Percentiles rank a stretch among this genome's conserved stretches.
Evolutionary conservation across 2,888 invertebrate genomes (phyloP).

Genomic region (Cheiracanthium punctorium): DNA sequence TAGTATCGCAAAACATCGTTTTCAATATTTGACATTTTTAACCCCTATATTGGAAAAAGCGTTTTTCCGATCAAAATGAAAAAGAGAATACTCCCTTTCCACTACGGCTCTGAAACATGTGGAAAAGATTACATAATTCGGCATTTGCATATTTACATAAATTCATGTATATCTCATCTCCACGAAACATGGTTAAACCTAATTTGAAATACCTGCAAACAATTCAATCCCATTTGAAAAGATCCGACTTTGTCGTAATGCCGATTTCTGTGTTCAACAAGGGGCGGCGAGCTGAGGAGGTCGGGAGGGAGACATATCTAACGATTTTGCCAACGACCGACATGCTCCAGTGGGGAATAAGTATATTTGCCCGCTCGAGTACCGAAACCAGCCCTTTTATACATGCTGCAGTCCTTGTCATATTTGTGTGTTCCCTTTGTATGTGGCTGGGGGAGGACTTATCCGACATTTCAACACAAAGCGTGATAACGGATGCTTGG

Average conservation of each 20-base stretch:
- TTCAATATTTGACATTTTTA: no score
- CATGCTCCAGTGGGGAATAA: neutral
- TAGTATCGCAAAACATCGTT: no score
- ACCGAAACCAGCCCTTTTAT: slow-evolving; percentile 25
- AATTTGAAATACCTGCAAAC: neutral
- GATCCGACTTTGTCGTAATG: neutral
- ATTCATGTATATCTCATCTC: no score
- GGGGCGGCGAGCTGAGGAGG: no score
- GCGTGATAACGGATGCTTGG: slow-evolving; percentile 50
- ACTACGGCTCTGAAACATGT: no score
- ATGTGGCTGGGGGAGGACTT: slow-evolving; percentile 36
- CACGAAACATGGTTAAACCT: neutral
- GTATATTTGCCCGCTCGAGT: neutral
- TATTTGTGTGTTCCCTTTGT: slow-evolving; percentile 11
- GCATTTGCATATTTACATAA: no score
- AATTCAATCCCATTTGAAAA: neutral
- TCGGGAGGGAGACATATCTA: slow-evolving; percentile 20
- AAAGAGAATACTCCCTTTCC: no score
- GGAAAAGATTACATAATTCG: no score
- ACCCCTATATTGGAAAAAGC: no score
- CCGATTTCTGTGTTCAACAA: neutral
- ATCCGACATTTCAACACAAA: slow-evolving; percentile 50
- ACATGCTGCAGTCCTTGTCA: slow-evolving; percentile 27
- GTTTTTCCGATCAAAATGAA: no score
- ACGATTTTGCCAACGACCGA: slow-evolving; percentile 23